Base-by-base conservation (phyloP, 2,797 vertebrate species). In the Fundulus diaphanus region DNA sequence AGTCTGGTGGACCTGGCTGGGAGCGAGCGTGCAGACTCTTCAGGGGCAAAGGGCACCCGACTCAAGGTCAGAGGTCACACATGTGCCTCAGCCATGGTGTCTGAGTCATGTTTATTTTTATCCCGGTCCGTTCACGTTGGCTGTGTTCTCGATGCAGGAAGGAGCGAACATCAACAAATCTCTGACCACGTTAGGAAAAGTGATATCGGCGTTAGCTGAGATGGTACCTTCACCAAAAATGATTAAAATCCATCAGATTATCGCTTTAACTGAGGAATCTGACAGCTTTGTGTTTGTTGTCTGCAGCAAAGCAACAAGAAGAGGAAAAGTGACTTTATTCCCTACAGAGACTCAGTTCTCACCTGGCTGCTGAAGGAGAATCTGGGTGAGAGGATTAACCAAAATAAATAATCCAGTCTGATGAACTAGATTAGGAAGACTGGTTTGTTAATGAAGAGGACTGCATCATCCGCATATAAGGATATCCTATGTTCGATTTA, bases 361-460 rank as follows among this genome's bases (percentile, higher is more conserved):
- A 97, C 97, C 57, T 97, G 97, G 97, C 90, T 97, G 1, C 94
- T 97, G 79, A 97, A 97, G 87, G 97, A 97, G 74, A 97, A 97
- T 87, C 92, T 97, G 86, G 97, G 97, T 97, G 71, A 80, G 88
- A 69, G 22, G 31, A 3, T 3, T 31, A 59, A 18, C 16, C 15
- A 1, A 1, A 52, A 51, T 51, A 3, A 40, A 49, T 51, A 1
- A 51, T 51, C 22, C 22, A 27, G 4, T 13, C n/a, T n/a, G 9
- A 6, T 54, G 24, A 24, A 52, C 27, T 57, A 31, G 12, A 29
- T 29, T 5, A 57, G 54, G 27, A 57, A 29, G 27, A 16, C 13
- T 16, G 5, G 51, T 52, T 52, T n/a, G 42, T 7, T 12, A 51
- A 12, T 3, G 0, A n/a, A n/a, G 11, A 56, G 54, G 18, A 18